These are phyloP conservation scores for Acrossocheilus fasciatus DNA, from an alignment of 2,797 vertebrate species.

Conservation along the genomic window DNA sequence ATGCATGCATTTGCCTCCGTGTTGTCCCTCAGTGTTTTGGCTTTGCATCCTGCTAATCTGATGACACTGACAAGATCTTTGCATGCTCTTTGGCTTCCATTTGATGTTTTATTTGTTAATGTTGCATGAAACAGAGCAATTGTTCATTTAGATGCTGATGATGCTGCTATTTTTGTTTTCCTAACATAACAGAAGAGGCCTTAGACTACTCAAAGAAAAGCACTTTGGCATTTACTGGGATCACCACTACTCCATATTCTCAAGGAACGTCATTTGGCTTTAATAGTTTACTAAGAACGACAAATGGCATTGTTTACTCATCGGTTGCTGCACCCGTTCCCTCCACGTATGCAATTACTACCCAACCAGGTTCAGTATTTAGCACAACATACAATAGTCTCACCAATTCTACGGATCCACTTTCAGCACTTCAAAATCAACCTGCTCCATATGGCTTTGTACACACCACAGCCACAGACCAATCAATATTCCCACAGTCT, in stretches of 20 bases:
- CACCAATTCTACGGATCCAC: constrained; percentile 70
- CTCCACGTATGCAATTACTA: constrained; percentile 95
- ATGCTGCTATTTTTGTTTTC: constrained; percentile 67
- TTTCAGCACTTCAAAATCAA: constrained; percentile 83
- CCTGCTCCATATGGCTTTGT: constrained; percentile 87
- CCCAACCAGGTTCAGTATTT: constrained; percentile 96
- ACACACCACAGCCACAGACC: constrained; percentile 82
- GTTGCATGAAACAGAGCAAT: constrained; percentile 66
- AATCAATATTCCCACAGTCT: constrained; percentile 80
- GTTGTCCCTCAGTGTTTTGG: constrained; percentile 89
- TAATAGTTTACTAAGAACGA: constrained; percentile 89
- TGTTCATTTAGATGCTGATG: constrained; percentile 70
- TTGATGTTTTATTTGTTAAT: constrained; percentile 76
- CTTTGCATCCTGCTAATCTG: constrained; percentile 87
- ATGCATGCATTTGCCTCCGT: constrained; percentile 96
- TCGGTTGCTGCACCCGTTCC: constrained; percentile 91
- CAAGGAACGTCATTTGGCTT: constrained; percentile 85
- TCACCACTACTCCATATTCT: constrained; percentile 86
- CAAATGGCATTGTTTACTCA: constrained; percentile 95
- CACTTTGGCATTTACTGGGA: constrained; percentile 82
- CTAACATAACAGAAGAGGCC: constrained; percentile 94
- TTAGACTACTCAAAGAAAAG: constrained; percentile 98
- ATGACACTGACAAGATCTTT: constrained; percentile 81
- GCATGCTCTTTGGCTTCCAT: constrained; percentile 83
- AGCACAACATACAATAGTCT: constrained; percentile 81